These are phyloP conservation scores for Drusus annulatus DNA, from an alignment of 1,140 invertebrate species.

Conservation along the genomic window DNA sequence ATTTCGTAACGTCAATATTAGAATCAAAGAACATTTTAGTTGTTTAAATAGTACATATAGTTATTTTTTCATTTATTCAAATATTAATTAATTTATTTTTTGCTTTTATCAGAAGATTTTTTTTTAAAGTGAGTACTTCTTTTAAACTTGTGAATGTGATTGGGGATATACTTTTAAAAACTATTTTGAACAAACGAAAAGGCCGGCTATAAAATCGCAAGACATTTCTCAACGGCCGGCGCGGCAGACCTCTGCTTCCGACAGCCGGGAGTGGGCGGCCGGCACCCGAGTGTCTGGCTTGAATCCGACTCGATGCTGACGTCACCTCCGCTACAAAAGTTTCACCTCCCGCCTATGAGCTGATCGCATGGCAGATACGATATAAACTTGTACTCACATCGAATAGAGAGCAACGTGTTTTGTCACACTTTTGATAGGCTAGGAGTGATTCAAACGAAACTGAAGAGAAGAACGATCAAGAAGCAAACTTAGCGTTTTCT, in stretches of 20 bases:
- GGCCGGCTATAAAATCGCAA: not conserved
- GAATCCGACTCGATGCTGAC: conserved; percentile 52
- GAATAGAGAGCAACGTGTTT: conserved; percentile 25
- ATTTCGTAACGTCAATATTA: no score
- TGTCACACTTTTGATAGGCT: conserved; percentile 13
- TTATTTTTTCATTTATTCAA: no score
- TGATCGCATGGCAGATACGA: not conserved
- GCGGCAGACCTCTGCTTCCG: not conserved
- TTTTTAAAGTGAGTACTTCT: no score
- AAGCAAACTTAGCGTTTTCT: no score
- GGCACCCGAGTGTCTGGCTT: conserved; percentile 54
- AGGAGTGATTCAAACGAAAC: not conserved
- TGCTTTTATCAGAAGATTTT: no score
- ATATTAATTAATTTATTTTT: no score
- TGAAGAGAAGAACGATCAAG: not conserved
- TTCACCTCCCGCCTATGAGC: not conserved
- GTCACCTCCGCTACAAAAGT: conserved; percentile 46
- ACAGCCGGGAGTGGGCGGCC: not conserved
- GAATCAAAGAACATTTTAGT: no score
- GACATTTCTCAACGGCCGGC: not conserved
- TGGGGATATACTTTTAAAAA: no score
- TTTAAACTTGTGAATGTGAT: no score
- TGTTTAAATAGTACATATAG: no score
- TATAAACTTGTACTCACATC: conserved; percentile 38
- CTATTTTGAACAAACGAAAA: no score